These are phyloP conservation scores for Cryptus viduatorius DNA, from an alignment of 2,888 invertebrate species.

Conservation along the genomic window DNA sequence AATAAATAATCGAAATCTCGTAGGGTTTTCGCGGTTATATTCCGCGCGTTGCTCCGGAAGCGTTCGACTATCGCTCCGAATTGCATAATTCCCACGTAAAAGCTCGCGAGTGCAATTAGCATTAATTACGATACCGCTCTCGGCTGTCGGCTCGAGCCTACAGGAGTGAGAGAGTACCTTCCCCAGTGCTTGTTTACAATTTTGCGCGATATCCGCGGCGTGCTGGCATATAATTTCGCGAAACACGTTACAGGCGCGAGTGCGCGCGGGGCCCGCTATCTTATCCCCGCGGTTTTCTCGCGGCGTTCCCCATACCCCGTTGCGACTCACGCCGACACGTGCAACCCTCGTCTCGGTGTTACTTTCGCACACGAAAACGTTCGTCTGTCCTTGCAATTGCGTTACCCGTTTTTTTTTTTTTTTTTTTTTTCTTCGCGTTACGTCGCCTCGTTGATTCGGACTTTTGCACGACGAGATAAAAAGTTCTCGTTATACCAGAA, in stretches of 20 bases:
- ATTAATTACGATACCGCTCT: slow-evolving; percentile 80
- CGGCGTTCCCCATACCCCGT: slow-evolving; percentile 47
- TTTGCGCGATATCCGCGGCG: slow-evolving; percentile 68
- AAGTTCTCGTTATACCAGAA: slow-evolving; percentile 65
- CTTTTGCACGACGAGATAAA: slow-evolving; percentile 62
- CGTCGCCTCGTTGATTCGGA: slow-evolving; percentile 51
- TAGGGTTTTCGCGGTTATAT: slow-evolving; percentile 55
- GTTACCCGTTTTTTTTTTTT: slow-evolving; percentile 38
- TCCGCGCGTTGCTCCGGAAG: slow-evolving; percentile 60
- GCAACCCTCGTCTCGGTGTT: slow-evolving; percentile 42
- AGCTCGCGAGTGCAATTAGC: slow-evolving; percentile 78
- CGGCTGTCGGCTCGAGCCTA: slow-evolving; percentile 64
- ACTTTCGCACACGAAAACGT: slow-evolving; percentile 12
- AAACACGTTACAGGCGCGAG: slow-evolving; percentile 68
- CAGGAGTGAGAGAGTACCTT: slow-evolving; percentile 26
- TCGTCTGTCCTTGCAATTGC: slow-evolving; percentile 30
- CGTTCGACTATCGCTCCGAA: slow-evolving; percentile 73
- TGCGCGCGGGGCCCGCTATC: slow-evolving; percentile 70
- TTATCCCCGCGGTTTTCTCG: slow-evolving; percentile 73
- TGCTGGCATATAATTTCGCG: slow-evolving; percentile 73
- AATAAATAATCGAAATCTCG: slow-evolving; percentile 69
- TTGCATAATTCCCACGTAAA: slow-evolving; percentile 76
- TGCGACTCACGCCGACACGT: slow-evolving; percentile 44
- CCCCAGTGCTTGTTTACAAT: slow-evolving; percentile 77
- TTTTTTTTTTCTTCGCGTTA: slow-evolving; percentile 39